Evolutionary conservation across 2,797 vertebrate species (phyloP), one percentile per base, ranked within the genome.

Genomic region (Amniataba percoides): DNA sequence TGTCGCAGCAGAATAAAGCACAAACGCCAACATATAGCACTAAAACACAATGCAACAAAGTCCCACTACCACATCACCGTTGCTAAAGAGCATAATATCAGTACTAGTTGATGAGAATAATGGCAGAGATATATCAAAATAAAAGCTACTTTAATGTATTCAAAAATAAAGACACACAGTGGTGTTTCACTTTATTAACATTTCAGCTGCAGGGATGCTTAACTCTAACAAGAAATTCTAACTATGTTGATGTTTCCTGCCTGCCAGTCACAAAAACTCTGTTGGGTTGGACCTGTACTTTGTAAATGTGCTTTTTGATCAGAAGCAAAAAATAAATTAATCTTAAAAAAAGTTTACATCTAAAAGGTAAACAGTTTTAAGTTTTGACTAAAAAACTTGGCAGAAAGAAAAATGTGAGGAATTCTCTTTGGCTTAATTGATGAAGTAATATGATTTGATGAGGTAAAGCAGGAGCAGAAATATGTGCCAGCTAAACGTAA

Each of bases 401-500:
- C 51, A 53, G 19, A 7, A 9, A 36, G 59, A 49, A 3, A 70
- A 52, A 55, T 31, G 48, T 36, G 4, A 65, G n/a, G 31, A 21
- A 42, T 51, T 49, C 6, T 43, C 60, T 71, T 78, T 78, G 53
- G 70, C 27, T 71, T 79, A 23, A 66, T 83, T 86, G 45, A 25
- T 39, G 53, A 78, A 68, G 51, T 76, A 74, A 82, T 80, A 40
- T 55, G 46, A 81, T 58, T 61, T 63, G 74, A 82, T 80, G 43
- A 79, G 70, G 70, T 31, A 53, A 83, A 77, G 52, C 71, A 74
- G 64, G 63, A 34, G 51, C 43, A 49, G 69, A 73, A 64, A 83
- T 56, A 59, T 72, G 63, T 42, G 61, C 57, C 68, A 73, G 4
- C 55, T 82, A 31, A 81, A 82, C 80, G 65, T 71, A 77, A 88